These are phyloP conservation scores for Cantharis lateralis DNA, from an alignment of 2,888 invertebrate genomes.

Conservation along the genomic window DNA sequence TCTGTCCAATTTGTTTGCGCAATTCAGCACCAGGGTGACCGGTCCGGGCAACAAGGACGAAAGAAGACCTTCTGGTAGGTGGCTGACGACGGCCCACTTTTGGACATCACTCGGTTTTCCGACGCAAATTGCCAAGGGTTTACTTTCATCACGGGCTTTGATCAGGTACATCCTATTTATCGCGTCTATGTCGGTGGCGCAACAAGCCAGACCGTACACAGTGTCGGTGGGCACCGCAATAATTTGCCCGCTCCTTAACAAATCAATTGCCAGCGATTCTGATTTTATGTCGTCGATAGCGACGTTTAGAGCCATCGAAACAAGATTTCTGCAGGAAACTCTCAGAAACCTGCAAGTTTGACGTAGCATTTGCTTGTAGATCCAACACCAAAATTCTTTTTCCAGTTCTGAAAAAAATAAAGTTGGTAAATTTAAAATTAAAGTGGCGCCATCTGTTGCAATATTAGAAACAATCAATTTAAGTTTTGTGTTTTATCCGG, in stretches of 20 bases:
- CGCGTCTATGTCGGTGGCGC: conserved; percentile 78
- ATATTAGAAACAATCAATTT: too few species aligned
- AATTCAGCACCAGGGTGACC: conserved; percentile 86
- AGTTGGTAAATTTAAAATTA: background rate
- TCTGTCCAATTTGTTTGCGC: conserved; percentile 72
- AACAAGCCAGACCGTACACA: conserved; percentile 91
- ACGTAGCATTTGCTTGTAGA: background rate
- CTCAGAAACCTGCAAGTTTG: background rate
- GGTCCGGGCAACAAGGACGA: conserved; percentile 87
- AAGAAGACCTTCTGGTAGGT: conserved; percentile 72
- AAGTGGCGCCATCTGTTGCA: background rate
- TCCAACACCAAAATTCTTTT: background rate
- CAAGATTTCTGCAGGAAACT: background rate
- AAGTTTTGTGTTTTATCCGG: too few species aligned
- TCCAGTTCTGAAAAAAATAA: background rate
- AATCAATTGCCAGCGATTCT: conserved; percentile 19
- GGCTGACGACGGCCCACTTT: conserved; percentile 75
- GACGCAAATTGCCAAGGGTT: conserved; percentile 95
- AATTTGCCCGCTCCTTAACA: conserved; percentile 60
- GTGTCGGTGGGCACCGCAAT: conserved; percentile 98
- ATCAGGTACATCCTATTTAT: conserved; percentile 82
- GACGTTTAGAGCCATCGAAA: background rate
- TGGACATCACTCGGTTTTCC: conserved; percentile 70
- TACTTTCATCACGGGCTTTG: conserved; percentile 71
- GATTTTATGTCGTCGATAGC: background rate